A percentile compares a stretch with the other conserved stretches of the same genome.
Evolutionary conservation across 2,113 vertebrate species (phyloP).

Genomic region (Machaerirhynchus nigripectus): DNA sequence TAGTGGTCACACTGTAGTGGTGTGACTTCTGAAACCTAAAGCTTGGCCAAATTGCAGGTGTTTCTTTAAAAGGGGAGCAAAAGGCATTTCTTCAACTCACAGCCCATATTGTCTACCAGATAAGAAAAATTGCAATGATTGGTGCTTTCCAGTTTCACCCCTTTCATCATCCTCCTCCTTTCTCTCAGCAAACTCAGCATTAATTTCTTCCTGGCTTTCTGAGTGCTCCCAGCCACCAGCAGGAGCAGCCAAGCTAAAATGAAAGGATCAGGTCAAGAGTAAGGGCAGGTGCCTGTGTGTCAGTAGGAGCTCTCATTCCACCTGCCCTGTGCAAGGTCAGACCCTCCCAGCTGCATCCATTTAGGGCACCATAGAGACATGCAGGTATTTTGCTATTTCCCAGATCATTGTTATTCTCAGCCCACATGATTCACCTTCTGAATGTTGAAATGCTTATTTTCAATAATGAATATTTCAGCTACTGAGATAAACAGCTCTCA

Average conservation of each 20-base stretch:
- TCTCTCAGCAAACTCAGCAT: neutral
- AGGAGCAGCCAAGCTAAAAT: neutral
- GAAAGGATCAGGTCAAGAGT: neutral
- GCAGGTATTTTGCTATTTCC: neutral
- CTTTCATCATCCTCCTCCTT: neutral
- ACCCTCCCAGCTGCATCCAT: neutral
- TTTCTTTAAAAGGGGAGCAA: neutral
- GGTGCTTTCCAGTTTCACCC: neutral
- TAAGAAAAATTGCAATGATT: neutral
- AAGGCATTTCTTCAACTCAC: neutral
- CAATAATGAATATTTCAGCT: constrained; percentile 33
- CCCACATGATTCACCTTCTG: neutral
- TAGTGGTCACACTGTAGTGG: neutral
- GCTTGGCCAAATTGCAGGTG: neutral
- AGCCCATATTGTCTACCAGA: neutral
- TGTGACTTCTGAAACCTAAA: neutral
- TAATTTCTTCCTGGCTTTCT: neutral
- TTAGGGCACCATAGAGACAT: neutral
- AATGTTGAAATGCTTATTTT: constrained; percentile 40
- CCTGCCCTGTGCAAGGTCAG: neutral
- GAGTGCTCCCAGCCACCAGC: neutral
- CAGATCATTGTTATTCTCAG: constrained; percentile 22
- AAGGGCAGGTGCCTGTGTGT: neutral
- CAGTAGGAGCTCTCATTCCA: neutral
- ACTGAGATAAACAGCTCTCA: constrained; percentile 40